Evolutionary conservation across 2,888 invertebrate species (phyloP), one percentile per base, ranked within the genome.

Genomic region (Oscheius sp.): DNA sequence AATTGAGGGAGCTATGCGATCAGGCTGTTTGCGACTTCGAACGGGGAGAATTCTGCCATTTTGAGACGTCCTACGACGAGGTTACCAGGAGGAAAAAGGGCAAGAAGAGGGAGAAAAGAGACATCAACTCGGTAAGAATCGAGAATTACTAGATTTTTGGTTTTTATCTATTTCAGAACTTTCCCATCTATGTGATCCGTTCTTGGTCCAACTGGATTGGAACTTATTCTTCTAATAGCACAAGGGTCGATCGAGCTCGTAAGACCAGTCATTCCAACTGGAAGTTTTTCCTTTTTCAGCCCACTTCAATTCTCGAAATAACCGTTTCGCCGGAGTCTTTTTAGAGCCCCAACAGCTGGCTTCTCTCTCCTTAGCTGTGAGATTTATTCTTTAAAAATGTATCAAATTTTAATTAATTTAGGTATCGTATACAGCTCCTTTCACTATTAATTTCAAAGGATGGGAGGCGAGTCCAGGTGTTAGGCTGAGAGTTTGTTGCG

Each of bases 201-300:
- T 75, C 82, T n/a, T 83, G 83, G 83, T 76, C 79, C 69, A 81
- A 82, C 58, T 83, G 82, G 83, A 72, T 76, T 23, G 83, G 82
- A 34, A 50, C 76, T n/a, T 69, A 73, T 48, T 70, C 75, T 1
- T 71, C 73, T 10, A 48, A 64, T 5, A 58, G 75, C 23, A 76
- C 73, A 8, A 75, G 78, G 39, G 81, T 82, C 42, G 80, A 81
- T 52, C 72, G 75, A 67, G 80, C 81, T 63, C 76, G 82, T 80
- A 39, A 52, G 72, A 55, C n/a, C 4, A 12, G 5, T 12, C 5
- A 17, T 23, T 42, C n/a, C n/a, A 39, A 17, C n/a, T 6, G n/a
- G 6, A 10, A 17, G 25, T 10, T 10, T 12, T 8, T 12, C 15
- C 20, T 6, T 12, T 71, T 80, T 53, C 71, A 80, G 82, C 82